Evolutionary conservation across 2,797 vertebrate species (phyloP).

Genomic region (Alcedo quadribrachys): DNA sequence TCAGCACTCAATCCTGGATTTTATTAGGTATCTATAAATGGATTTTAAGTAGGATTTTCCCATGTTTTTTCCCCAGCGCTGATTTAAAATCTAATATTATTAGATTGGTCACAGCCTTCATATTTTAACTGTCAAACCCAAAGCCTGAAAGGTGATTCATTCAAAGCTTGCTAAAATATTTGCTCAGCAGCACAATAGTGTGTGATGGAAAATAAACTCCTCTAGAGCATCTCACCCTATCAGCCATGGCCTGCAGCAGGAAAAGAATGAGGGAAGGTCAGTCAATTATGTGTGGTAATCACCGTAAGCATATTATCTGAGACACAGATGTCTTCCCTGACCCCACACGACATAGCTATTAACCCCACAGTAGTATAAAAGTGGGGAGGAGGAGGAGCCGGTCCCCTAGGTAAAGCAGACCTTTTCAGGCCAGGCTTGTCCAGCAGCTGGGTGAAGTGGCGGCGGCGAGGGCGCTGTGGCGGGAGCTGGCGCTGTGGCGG

Average conservation of each 20-base stretch:
- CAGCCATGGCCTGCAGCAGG: conserved; percentile 83
- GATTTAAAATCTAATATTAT: conserved; percentile 81
- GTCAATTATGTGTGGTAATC: conserved; percentile 96
- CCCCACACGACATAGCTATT: conserved; percentile 92
- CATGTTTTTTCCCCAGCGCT: conserved; percentile 67
- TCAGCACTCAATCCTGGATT: conserved; percentile 55
- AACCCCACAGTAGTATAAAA: conserved; percentile 87
- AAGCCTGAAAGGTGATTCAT: conserved; percentile 83
- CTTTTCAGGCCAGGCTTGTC: conserved; percentile 81
- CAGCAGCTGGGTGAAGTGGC: conserved; percentile 65
- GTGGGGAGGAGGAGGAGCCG: conserved; percentile 77
- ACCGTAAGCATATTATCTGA: conserved; percentile 92
- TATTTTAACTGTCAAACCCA: conserved; percentile 83
- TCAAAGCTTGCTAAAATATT: conserved; percentile 96
- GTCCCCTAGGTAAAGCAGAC: conserved; percentile 80
- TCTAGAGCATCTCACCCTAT: conserved; percentile 83
- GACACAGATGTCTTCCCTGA: conserved; percentile 94
- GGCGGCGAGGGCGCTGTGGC: conserved; percentile 45
- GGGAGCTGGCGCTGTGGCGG: conserved; percentile 68
- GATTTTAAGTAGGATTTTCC: conserved; percentile 70
- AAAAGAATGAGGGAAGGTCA: conserved; percentile 91
- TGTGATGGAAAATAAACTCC: conserved; percentile 88
- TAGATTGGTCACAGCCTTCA: conserved; percentile 81
- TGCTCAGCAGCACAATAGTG: conserved; percentile 88
- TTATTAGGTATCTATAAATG: conserved; percentile 58